phyloP scores from a whole-genome alignment of 1,140 invertebrate genomes.

The Eubasilissa regina region DNA sequence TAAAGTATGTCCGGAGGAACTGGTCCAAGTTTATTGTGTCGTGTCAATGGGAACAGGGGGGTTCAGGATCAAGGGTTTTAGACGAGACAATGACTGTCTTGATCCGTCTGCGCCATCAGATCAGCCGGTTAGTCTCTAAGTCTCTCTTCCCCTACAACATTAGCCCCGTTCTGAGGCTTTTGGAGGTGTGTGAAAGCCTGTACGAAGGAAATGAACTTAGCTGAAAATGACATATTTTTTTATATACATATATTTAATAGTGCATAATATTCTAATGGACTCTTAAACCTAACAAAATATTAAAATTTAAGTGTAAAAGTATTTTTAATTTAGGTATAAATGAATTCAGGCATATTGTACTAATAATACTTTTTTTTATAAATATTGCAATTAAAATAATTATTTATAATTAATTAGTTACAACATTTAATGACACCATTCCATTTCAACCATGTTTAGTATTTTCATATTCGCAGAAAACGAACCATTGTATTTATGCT shows the following conservation, averaged over 20 bases:
- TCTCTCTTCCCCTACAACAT: constrained; percentile 93
- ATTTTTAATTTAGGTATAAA: neutral
- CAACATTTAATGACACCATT: neutral
- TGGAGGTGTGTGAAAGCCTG: constrained; percentile 88
- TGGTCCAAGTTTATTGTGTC: constrained; percentile 87
- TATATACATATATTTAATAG: neutral
- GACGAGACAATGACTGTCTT: constrained; percentile 89
- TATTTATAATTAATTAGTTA: constrained; percentile 10
- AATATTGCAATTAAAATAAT: constrained; percentile 1
- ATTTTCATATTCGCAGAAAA: neutral
- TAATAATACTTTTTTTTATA: neutral
- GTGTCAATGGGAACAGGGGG: constrained; percentile 75
- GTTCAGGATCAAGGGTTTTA: constrained; percentile 75
- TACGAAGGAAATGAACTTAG: constrained; percentile 87
- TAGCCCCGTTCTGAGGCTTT: constrained; percentile 85
- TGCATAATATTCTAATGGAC: neutral
- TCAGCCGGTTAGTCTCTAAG: constrained; percentile 86
- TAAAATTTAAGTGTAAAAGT: constrained; percentile 11
- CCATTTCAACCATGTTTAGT: neutral
- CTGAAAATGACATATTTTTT: constrained; percentile 64
- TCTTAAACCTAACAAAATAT: constrained; percentile 9
- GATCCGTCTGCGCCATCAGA: constrained; percentile 84
- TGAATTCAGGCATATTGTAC: neutral
- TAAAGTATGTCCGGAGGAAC: constrained; percentile 88
- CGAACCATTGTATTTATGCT: neutral